Base-by-base conservation (phyloP, 2,797 vertebrate genomes). In the Gambusia yucatana region DNA sequence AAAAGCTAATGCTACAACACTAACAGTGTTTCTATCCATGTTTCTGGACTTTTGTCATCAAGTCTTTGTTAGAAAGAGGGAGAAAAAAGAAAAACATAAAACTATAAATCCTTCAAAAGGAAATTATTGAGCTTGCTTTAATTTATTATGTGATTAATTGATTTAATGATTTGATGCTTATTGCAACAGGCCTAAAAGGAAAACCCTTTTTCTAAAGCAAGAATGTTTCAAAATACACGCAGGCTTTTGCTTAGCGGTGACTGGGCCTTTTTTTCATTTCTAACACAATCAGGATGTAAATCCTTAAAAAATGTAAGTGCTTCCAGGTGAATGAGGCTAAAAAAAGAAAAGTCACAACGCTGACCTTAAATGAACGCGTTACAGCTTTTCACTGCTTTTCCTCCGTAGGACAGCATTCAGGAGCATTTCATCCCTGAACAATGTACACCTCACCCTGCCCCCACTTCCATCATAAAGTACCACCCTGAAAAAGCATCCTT, bases 401-500 rank as follows among this genome's bases (percentile, higher is more conserved):
- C 20, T 65, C 8, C 0, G 61, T 65, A 39, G 61, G 61, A 63
- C 36, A 36, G 17, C 20, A 65, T 33, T 63, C 25, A 77, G 13
- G 52, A 48, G 36, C 59, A 46, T 50, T 86, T 87, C 85, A 86
- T 80, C 83, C 76, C 73, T 76, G 81, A 91, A 91, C 90, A 89
- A 88, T 78, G 78, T 72, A 72, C 89, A 89, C 80, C 88, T 89
- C 89, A 81, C 76, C 78, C 84, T 73, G 33, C 87, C 90, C 86
- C 89, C 82, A n/a, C 73, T 82, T 76, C 79, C 59, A 75, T 82
- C 87, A 75, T 76, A 80, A 79, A 89, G 89, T 86, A 91, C 86
- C 89, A 87, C 85, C 89, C 86, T 16, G 39, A 89, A 89, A 92
- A 89, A 88, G 89, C 90, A 86, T 91, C 86, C 87, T 84, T 65